Evolutionary conservation across 1,140 invertebrate genomes (phyloP).

Genomic region (Ctenoplectra terminalis): DNA sequence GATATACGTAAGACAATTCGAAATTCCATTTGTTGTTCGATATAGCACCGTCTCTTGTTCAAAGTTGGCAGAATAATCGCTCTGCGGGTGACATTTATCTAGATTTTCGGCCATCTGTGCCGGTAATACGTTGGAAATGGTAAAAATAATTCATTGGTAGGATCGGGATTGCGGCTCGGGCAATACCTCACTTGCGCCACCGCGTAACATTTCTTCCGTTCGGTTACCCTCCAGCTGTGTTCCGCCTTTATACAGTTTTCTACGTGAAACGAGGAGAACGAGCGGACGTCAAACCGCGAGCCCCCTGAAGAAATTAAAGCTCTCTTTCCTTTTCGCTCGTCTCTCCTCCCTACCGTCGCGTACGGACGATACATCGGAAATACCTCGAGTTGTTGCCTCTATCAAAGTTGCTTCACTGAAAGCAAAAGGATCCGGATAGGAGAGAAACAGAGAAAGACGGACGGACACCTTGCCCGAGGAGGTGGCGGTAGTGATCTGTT

Average conservation of each 20-base stretch:
- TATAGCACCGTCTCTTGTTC: background rate
- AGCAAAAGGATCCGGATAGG: background rate
- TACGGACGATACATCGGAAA: slow-evolving; percentile 12
- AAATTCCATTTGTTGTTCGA: background rate
- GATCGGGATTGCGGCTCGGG: background rate
- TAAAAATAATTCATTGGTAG: slow-evolving; percentile 41
- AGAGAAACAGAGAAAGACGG: background rate
- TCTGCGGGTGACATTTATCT: slow-evolving; percentile 33
- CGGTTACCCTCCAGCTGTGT: background rate
- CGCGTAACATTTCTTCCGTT: background rate
- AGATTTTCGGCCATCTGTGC: background rate
- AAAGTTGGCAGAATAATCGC: slow-evolving; percentile 18
- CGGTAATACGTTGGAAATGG: slow-evolving; percentile 15
- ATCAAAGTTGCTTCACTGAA: slow-evolving; percentile 48
- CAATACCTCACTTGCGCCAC: background rate
- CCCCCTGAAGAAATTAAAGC: slow-evolving; percentile 54
- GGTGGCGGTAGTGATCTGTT: slow-evolving; percentile 45
- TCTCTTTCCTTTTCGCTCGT: background rate
- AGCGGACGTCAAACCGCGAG: slow-evolving; percentile 14
- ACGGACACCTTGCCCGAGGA: slow-evolving; percentile 29
- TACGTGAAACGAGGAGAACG: slow-evolving; percentile 8
- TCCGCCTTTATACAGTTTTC: background rate
- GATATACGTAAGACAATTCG: background rate
- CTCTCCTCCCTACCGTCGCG: background rate
- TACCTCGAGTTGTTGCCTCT: slow-evolving; percentile 43